Evolutionary conservation across 2,797 vertebrate genomes (phyloP).

Genomic region (Fratercula arctica): DNA sequence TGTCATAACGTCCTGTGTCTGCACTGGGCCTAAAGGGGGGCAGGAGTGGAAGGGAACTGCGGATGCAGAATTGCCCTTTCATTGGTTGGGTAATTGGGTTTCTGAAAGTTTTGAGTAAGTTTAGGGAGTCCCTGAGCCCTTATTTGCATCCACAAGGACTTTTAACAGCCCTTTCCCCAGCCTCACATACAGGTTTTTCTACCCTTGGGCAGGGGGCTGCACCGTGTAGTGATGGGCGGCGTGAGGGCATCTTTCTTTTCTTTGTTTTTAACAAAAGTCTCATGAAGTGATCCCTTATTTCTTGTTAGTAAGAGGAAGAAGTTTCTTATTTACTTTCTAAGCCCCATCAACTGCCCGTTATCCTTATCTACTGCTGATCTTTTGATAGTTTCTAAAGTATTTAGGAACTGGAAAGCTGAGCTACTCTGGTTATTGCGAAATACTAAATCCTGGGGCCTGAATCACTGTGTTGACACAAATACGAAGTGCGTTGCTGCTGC

Average conservation of each 20-base stretch:
- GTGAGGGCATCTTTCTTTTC: neutral
- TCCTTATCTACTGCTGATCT: neutral
- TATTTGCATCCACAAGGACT: neutral
- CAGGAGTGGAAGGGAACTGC: neutral
- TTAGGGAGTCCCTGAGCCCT: neutral
- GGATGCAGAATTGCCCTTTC: neutral
- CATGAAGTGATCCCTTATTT: fast-evolving
- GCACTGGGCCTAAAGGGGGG: neutral
- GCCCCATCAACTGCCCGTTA: neutral
- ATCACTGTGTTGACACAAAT: neutral
- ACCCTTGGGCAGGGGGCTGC: neutral
- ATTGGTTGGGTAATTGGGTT: neutral
- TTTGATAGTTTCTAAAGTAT: neutral
- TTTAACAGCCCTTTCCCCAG: neutral
- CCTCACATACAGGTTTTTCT: fast-evolving
- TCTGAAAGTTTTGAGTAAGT: neutral
- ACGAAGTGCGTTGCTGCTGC: neutral
- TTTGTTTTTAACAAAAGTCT: neutral
- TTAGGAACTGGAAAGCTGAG: neutral
- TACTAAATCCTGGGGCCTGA: neutral
- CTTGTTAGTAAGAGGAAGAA: neutral
- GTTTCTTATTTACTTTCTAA: neutral
- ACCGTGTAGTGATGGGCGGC: neutral
- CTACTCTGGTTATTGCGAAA: neutral
- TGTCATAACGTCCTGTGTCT: neutral